Base-by-base conservation (phyloP, 1,140 invertebrate genomes). In the Heliothis virescens region DNA sequence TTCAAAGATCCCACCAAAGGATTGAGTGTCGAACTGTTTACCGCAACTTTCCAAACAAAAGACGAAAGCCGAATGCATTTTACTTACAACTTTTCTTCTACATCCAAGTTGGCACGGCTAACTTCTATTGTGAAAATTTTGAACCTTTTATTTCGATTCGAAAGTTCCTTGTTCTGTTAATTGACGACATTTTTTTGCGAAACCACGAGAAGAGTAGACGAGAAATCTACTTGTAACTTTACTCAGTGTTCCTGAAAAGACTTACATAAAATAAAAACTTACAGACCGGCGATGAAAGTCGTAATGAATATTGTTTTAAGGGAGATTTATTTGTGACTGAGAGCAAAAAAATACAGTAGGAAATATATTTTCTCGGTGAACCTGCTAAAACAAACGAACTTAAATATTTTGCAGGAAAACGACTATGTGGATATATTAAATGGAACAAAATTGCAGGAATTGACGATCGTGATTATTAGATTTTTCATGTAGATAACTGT, bases 1-100 rank as follows among this genome's bases (percentile, higher is more conserved):
- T 71, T 79, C 84, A 87, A 90, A 81, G 87, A 86, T 83, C 78
- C 88, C 89, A 91, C 89, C n/a, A 92, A 91, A 90, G 90, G 88
- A 92, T 90, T 90, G 86, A 87, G 89, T 89, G 88, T 90, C 86
- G 85, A 90, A 92, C 84, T 90, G 88, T 86, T 87, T 90, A 87
- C 89, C 77, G 53, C 79, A 76, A 76, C 60, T 76, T 76, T 65
- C 81, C 79, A 87, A 89, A 90, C 83, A 89, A 88, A 88, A 87
- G 85, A 52, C 60, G 41, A 53, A 85, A 86, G 82, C 81, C 80
- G 84, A 91, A 86, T 89, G 85, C 83, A 87, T 88, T 85, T 91
- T 85, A 60, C 29, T 60, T 59, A 7, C 18, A 50, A 26, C 55
- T 75, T 60, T 55, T 52, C 41, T 72, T 10, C 48, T 52, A 18